Evolutionary conservation across 23 tunicate species (phyloP).

Genomic region (Styela plicata): DNA sequence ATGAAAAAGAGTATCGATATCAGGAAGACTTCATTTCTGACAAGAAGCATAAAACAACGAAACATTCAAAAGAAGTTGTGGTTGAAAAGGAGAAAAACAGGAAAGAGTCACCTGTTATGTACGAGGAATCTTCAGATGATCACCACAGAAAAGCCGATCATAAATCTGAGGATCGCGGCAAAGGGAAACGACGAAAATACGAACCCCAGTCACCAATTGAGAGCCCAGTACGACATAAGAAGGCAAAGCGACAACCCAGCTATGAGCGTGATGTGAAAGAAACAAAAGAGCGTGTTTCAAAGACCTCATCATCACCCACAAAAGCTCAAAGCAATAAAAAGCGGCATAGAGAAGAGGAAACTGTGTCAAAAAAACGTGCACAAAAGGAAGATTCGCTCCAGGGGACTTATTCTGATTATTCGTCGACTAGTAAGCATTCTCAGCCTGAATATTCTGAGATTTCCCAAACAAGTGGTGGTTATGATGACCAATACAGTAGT

Average conservation of each 20-base stretch:
- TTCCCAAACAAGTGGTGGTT: slow-evolving; percentile 9
- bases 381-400: background rate
- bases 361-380: background rate
- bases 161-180: background rate
- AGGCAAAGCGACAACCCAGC: background rate
- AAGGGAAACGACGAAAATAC: slow-evolving; percentile 1
- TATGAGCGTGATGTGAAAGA: background rate
- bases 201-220: background rate
- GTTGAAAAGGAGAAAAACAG: slow-evolving; percentile 1
- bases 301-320: background rate
- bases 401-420: slow-evolving; percentile 2
- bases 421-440: background rate
- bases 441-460: slow-evolving; percentile 14
- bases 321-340: background rate
- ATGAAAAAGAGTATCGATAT: background rate
- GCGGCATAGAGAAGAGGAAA: slow-evolving; percentile 2
- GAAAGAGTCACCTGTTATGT: slow-evolving; percentile 3
- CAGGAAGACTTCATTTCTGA: background rate
- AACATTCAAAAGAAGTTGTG: background rate
- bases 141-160: background rate
- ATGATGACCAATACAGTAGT: slow-evolving; percentile 16
- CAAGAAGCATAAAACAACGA: background rate
- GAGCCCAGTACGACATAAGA: slow-evolving; percentile 15
- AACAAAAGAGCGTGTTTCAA: background rate
- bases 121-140: slow-evolving; percentile 13